A percentile compares a stretch with the other conserved stretches of the same genome.
Conservation (phyloP, 1,140 invertebrate genomes). For the Aradophagus sp. region DNA sequence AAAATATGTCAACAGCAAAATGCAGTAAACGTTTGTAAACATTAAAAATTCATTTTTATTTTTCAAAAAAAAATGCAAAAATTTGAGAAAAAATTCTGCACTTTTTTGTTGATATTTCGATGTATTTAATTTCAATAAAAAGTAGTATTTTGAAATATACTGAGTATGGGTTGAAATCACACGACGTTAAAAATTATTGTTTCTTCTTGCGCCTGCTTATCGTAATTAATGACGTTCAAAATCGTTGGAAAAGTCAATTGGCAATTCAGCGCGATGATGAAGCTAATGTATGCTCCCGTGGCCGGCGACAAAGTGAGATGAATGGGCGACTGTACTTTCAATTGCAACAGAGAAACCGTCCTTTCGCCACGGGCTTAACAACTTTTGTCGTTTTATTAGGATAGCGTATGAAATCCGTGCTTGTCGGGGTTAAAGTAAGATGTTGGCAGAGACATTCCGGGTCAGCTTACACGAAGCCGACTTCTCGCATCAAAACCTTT, state of each 20-base stretch:
- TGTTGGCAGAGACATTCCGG: slow-evolving; percentile 37
- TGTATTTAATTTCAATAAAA: too few relatives aligned
- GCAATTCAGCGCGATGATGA: slow-evolving; percentile 34
- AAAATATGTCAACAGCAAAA: too few relatives aligned
- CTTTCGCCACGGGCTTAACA: slow-evolving; percentile 30
- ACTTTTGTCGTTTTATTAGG: slow-evolving; percentile 39
- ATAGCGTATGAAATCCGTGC: slow-evolving; percentile 19
- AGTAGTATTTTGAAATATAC: too few relatives aligned
- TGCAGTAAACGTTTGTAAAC: too few relatives aligned
- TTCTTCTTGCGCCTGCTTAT: too few relatives aligned
- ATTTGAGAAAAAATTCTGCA: too few relatives aligned
- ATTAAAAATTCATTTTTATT: too few relatives aligned
- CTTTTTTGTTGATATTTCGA: too few relatives aligned
- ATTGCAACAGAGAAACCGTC: slow-evolving; percentile 44
- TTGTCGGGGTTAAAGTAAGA: slow-evolving; percentile 33
- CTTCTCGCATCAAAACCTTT: slow-evolving; percentile 28
- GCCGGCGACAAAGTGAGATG: slow-evolving; percentile 31
- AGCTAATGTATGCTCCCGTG: slow-evolving; percentile 19
- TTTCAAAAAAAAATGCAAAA: too few relatives aligned
- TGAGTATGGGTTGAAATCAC: too few relatives aligned
- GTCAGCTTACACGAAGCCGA: slow-evolving; percentile 22
- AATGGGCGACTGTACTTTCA: slow-evolving; percentile 48
- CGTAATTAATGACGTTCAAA: too few relatives aligned
- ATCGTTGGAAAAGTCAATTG: background rate
- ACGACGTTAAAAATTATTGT: too few relatives aligned